These are phyloP conservation scores for Sylvilagus floridanus DNA, from an alignment of 2,797 vertebrate genomes.

Conservation along the genomic window DNA sequence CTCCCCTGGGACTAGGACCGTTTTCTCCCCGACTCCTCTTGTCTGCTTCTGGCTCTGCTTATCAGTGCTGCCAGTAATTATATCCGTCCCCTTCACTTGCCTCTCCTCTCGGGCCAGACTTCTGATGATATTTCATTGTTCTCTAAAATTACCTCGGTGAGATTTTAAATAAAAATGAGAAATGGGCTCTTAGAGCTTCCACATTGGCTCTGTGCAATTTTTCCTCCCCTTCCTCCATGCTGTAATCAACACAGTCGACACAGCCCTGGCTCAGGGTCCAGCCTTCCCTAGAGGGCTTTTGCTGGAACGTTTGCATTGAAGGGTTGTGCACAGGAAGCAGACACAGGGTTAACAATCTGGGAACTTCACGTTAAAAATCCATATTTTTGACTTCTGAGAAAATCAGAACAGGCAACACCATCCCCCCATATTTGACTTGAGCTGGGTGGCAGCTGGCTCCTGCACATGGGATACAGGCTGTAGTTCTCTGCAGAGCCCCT, in stretches of 20 bases:
- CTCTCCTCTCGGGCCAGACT: conserved; percentile 40
- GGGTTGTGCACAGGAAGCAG: neutral
- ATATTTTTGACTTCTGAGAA: neutral
- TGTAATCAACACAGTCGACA: neutral
- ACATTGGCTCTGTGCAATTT: neutral
- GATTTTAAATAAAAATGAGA: conserved; percentile 68
- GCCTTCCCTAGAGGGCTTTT: neutral
- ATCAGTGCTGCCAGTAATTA: conserved; percentile 18
- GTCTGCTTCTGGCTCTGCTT: neutral
- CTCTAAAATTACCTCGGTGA: conserved; percentile 26
- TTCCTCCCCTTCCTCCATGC: neutral
- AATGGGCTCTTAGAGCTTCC: neutral
- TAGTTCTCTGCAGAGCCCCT: neutral
- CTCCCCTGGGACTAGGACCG: neutral
- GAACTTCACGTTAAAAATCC: neutral
- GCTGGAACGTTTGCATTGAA: neutral
- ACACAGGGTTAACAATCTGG: neutral
- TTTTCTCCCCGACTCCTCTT: neutral
- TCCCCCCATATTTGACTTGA: neutral
- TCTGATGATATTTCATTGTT: conserved; percentile 43
- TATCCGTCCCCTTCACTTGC: rapidly evolving
- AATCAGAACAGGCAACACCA: neutral
- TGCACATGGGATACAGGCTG: neutral
- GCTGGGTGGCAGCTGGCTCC: neutral
- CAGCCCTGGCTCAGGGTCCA: neutral